Evolutionary conservation across 2,797 vertebrate genomes (phyloP).

Genomic region (Propithecus deckenii): DNA sequence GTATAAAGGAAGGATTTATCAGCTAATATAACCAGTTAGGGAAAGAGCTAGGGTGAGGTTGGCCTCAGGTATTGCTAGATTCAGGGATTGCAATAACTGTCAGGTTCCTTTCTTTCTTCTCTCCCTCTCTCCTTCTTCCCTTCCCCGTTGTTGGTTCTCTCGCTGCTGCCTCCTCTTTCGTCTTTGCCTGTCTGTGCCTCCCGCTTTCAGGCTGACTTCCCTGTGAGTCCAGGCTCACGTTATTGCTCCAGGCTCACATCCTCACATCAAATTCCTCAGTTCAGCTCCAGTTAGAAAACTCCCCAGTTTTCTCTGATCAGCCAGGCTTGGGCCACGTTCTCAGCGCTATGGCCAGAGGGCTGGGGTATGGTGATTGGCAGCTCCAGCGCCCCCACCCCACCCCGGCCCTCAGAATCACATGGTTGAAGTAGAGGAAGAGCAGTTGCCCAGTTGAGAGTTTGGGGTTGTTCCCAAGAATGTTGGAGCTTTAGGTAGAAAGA

Average conservation of each 20-base stretch:
- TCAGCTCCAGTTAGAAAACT: neutral
- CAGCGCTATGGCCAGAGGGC: neutral
- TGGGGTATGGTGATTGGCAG: rapidly evolving
- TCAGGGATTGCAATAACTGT: neutral
- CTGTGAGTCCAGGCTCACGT: neutral
- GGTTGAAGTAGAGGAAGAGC: neutral
- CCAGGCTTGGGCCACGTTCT: neutral
- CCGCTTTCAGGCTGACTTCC: neutral
- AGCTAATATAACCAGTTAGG: neutral
- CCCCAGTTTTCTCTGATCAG: neutral
- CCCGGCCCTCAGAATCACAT: neutral
- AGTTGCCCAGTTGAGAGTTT: neutral
- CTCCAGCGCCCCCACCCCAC: too few species aligned
- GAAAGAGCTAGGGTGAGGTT: neutral
- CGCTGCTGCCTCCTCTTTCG: neutral
- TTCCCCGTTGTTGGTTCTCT: neutral
- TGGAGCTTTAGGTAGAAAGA: neutral
- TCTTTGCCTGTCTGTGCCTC: neutral
- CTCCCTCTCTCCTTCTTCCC: neutral
- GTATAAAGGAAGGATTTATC: neutral
- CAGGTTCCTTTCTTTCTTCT: neutral
- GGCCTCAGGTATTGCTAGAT: neutral
- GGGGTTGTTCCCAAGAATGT: neutral
- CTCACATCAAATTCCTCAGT: neutral
- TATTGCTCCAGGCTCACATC: neutral